Conservation (phyloP, 2,113 vertebrate genomes). For the Sigmodon hispidus region DNA sequence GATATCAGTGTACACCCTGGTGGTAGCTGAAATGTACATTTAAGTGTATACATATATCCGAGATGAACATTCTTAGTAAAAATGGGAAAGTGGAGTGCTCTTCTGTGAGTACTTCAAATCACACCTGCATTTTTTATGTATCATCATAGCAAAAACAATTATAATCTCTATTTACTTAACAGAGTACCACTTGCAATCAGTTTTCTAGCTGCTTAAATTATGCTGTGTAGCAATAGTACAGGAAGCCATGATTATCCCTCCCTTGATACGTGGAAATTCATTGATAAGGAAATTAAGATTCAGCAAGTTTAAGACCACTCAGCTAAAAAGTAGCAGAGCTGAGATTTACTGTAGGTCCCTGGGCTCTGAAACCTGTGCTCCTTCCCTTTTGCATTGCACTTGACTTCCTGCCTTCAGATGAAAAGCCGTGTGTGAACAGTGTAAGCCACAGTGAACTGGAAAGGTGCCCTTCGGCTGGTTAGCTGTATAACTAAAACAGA, state of each 20-base stretch:
- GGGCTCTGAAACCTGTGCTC: constrained; percentile 10
- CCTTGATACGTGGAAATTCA: not conserved
- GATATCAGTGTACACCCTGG: not conserved
- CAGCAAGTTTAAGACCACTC: not conserved
- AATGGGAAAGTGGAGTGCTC: not conserved
- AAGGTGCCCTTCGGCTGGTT: not conserved
- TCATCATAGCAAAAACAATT: not conserved
- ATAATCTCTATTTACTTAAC: not conserved
- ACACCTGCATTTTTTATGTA: not conserved
- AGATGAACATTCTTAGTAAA: not conserved
- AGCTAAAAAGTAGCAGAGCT: constrained; percentile 19
- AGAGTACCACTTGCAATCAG: not conserved
- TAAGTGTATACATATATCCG: not conserved
- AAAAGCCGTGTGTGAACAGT: not conserved
- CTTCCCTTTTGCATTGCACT: not conserved
- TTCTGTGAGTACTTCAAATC: not conserved
- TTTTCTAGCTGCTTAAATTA: not conserved
- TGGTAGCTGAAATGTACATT: constrained; percentile 23
- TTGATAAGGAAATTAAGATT: constrained; percentile 49
- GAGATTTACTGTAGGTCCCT: not conserved
- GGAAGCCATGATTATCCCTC: not conserved
- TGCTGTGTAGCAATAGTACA: not conserved
- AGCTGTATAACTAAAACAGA: not conserved
- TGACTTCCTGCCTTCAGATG: constrained; percentile 16
- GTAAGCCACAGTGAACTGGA: not conserved